Conservation (phyloP, 2,797 vertebrate species). For the Enteromius radiatus region DNA sequence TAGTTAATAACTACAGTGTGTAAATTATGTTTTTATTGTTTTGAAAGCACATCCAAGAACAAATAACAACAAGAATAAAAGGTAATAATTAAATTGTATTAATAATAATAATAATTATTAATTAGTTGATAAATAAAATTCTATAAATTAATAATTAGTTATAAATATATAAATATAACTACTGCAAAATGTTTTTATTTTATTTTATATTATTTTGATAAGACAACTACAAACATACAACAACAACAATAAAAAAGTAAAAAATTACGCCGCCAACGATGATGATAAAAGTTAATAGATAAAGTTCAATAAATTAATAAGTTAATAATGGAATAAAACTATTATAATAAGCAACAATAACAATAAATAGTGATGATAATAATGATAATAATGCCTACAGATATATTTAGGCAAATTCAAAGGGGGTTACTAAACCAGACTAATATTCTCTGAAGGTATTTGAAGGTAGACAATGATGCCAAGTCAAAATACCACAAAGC, state of each 20-base stretch:
- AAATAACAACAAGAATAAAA: not conserved
- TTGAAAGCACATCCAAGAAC: not conserved
- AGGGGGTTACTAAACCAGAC: not conserved
- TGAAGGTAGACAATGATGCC: not conserved
- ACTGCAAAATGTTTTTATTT: not conserved
- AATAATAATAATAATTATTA: not conserved
- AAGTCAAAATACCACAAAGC: constrained; percentile 11
- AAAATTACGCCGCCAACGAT: too few species aligned
- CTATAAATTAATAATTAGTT: too few species aligned
- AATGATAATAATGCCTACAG: not conserved
- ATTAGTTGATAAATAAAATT: not conserved
- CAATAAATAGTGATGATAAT: not conserved
- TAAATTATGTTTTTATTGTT: not conserved
- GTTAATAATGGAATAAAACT: not conserved
- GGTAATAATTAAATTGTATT: not conserved
- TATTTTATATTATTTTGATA: not conserved
- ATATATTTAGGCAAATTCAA: not conserved
- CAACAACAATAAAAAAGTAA: not conserved
- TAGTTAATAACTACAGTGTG: not conserved
- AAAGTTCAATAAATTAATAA: not conserved
- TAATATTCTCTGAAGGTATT: not conserved
- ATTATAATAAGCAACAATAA: not conserved
- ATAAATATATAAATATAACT: not conserved
- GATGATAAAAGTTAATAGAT: not conserved
- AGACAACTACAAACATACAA: not conserved